Percentiles rank a stretch among this genome's conserved stretches.
Evolutionary conservation across 2,888 invertebrate species (phyloP).

Genomic region (Rhopalosiphum nymphaeae): DNA sequence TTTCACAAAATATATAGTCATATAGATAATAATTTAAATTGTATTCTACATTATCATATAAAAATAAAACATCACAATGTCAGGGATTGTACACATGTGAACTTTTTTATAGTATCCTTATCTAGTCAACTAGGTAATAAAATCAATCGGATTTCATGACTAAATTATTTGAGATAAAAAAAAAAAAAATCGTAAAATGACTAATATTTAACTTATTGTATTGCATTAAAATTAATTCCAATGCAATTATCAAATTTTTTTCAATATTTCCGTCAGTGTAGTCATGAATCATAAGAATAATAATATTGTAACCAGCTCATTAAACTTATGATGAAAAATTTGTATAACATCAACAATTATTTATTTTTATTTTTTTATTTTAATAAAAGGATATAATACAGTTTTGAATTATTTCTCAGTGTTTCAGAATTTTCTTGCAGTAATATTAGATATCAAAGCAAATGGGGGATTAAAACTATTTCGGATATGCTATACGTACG

Average conservation of each 20-base stretch:
- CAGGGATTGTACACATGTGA: neutral
- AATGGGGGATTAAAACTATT: neutral
- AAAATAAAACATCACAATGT: neutral
- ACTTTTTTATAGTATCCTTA: neutral
- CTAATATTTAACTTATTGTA: neutral
- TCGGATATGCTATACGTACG: neutral
- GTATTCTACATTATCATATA: neutral
- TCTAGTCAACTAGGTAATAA: neutral
- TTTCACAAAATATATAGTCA: neutral
- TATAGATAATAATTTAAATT: neutral
- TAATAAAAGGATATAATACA: neutral
- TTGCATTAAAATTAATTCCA: neutral
- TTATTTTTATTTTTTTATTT: neutral
- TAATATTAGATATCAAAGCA: neutral
- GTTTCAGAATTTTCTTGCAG: neutral
- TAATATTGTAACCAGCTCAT: neutral
- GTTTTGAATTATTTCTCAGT: neutral
- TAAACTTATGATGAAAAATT: neutral
- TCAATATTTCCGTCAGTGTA: neutral
- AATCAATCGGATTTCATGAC: neutral
- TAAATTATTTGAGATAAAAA: neutral
- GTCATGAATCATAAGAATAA: neutral
- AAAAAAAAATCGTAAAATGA: neutral
- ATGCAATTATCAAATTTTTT: neutral
- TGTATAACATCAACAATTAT: too few relatives aligned